A percentile compares a stretch with the other conserved stretches of the same genome.
Conservation (phyloP, 2,888 invertebrate genomes). For the Mycalesis mineus region DNA sequence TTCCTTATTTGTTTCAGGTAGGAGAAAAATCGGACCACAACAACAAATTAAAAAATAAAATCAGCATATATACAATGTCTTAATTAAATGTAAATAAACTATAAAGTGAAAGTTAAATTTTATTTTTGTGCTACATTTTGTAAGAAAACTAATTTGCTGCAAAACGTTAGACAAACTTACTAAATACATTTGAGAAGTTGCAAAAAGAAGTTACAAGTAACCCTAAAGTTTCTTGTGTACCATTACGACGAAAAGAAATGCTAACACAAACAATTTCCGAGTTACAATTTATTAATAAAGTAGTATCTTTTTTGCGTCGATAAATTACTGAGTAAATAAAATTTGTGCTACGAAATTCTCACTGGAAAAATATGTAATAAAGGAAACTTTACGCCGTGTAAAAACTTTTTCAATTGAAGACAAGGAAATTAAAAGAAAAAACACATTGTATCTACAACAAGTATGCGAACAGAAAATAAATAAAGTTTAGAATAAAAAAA, state of each 20-base stretch:
- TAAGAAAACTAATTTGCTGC: background rate
- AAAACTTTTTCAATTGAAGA: too few relatives aligned
- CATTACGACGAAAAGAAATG: background rate
- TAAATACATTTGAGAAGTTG: constrained; percentile 1
- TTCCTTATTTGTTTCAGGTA: constrained; percentile 12
- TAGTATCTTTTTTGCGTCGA: background rate
- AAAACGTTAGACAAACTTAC: background rate
- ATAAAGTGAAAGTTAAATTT: background rate
- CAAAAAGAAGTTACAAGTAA: background rate
- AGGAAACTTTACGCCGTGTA: background rate
- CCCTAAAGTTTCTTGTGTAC: constrained; percentile 7
- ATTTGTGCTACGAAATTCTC: background rate
- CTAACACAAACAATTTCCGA: background rate
- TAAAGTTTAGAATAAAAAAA: too few relatives aligned
- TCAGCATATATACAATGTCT: too few relatives aligned
- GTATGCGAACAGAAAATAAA: too few relatives aligned
- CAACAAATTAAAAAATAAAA: background rate
- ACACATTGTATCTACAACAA: too few relatives aligned
- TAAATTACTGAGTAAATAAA: too few relatives aligned
- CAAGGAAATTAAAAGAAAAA: too few relatives aligned
- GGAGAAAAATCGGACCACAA: background rate
- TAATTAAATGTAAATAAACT: background rate
- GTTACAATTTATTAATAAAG: background rate
- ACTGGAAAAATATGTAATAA: background rate
- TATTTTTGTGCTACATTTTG: background rate